Conservation (phyloP, 2,888 invertebrate species). For the Hirtodrosophila trivittata region DNA sequence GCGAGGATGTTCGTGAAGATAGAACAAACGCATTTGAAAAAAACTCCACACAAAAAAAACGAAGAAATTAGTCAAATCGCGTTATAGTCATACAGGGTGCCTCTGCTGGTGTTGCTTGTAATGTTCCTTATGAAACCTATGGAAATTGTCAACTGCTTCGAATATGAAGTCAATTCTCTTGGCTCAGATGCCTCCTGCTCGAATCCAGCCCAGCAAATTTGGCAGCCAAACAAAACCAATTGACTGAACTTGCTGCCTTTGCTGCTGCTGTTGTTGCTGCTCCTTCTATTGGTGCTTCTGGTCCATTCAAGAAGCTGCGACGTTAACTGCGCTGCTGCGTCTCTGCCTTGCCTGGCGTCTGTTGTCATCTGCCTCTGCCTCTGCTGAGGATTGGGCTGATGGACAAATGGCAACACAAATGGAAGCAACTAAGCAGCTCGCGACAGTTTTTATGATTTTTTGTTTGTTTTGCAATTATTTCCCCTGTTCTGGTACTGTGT, state of each 20-base stretch:
- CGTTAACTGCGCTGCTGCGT: slow-evolving; percentile 35
- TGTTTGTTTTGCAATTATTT: slow-evolving; percentile 69
- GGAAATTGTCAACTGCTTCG: slow-evolving; percentile 26
- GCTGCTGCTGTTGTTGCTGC: slow-evolving; percentile 2
- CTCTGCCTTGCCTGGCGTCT: slow-evolving; percentile 18
- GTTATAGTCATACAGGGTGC: slow-evolving; percentile 38
- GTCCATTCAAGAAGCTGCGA: slow-evolving; percentile 27
- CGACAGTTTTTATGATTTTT: slow-evolving; percentile 68
- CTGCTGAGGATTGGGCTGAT: slow-evolving; percentile 26
- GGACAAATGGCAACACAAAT: slow-evolving; percentile 61
- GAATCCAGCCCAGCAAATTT: slow-evolving; percentile 35
- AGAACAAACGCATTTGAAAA: slow-evolving; percentile 27
- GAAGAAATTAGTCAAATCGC: slow-evolving; percentile 42
- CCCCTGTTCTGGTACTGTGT: slow-evolving; percentile 50
- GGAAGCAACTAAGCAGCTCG: slow-evolving; percentile 54
- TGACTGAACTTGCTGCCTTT: slow-evolving; percentile 33
- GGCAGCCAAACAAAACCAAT: slow-evolving; percentile 61
- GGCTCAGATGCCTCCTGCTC: slow-evolving; percentile 1
- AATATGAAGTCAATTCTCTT: slow-evolving; percentile 13
- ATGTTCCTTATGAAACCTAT: slow-evolving; percentile 2
- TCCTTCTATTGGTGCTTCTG: slow-evolving; percentile 32
- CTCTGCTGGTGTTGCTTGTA: neutral
- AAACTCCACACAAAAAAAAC: slow-evolving; percentile 20
- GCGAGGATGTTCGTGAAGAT: neutral
- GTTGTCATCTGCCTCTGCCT: slow-evolving; percentile 11